phyloP scores from a whole-genome alignment of 1,140 invertebrate species.

The Euura lappo region DNA sequence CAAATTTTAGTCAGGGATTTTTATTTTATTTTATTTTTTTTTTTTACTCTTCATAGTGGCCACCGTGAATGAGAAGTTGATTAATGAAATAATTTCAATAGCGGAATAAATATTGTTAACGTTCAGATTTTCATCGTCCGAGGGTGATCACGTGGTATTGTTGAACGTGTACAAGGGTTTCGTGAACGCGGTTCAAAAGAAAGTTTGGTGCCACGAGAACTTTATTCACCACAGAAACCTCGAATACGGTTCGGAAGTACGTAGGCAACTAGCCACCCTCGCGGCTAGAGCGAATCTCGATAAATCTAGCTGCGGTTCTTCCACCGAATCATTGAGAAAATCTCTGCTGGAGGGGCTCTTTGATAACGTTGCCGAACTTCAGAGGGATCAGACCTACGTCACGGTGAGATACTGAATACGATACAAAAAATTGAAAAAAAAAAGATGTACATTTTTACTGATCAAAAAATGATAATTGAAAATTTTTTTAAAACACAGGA shows the following conservation, averaged over 20 bases:
- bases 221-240: slow-evolving; percentile 88
- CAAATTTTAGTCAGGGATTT: no score
- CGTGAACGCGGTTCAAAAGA: slow-evolving; percentile 74
- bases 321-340: slow-evolving; percentile 76
- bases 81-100: slow-evolving; percentile 48
- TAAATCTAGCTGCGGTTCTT: slow-evolving; percentile 75
- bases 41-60: slow-evolving; percentile 53
- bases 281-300: slow-evolving; percentile 74
- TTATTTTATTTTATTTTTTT: slow-evolving; percentile 22
- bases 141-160: slow-evolving; percentile 93
- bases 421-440: background rate
- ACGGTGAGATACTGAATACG: slow-evolving; percentile 61
- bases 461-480: no score
- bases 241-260: slow-evolving; percentile 79
- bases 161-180: slow-evolving; percentile 89
- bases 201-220: slow-evolving; percentile 92
- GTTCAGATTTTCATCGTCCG: slow-evolving; percentile 83
- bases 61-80: slow-evolving; percentile 66
- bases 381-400: slow-evolving; percentile 76
- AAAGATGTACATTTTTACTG: background rate
- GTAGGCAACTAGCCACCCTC: slow-evolving; percentile 82
- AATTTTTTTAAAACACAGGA: no score
- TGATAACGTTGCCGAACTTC: slow-evolving; percentile 88
- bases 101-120: slow-evolving; percentile 71
- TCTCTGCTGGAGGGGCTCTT: slow-evolving; percentile 84